Conservation (phyloP, 2,888 invertebrate genomes). For the Sussaba pulchella region DNA sequence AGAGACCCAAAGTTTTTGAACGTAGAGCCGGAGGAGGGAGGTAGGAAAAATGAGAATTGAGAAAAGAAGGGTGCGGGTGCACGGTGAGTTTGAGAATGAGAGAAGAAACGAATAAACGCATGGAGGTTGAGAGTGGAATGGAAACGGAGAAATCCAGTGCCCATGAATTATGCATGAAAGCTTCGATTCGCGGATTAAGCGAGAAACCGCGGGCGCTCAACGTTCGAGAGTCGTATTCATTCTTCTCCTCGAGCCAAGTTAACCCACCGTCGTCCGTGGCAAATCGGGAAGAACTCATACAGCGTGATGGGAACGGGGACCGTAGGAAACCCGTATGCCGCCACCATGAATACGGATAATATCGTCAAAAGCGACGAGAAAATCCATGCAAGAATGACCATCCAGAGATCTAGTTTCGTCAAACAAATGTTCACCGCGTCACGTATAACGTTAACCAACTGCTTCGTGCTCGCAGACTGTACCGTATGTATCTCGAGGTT, state of each 20-base stretch:
- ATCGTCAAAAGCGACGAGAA: conserved; percentile 73
- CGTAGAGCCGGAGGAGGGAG: conserved; percentile 75
- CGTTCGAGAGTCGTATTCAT: conserved; percentile 64
- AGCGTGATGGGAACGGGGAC: conserved; percentile 40
- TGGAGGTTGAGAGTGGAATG: conserved; percentile 37
- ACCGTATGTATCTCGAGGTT: neutral
- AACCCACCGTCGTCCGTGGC: conserved; percentile 71
- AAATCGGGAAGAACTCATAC: conserved; percentile 74
- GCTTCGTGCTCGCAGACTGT: conserved; percentile 17
- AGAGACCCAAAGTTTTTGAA: conserved; percentile 80
- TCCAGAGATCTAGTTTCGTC: conserved; percentile 74
- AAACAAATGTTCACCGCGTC: conserved; percentile 56
- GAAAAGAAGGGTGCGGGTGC: conserved; percentile 60
- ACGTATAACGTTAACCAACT: conserved; percentile 1
- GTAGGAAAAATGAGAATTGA: conserved; percentile 50
- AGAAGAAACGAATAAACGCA: conserved; percentile 58
- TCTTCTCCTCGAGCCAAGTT: conserved; percentile 59
- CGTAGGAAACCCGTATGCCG: conserved; percentile 65
- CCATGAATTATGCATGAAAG: conserved; percentile 83
- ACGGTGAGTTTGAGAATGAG: conserved; percentile 67
- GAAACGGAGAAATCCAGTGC: conserved; percentile 65
- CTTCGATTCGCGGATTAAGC: conserved; percentile 83
- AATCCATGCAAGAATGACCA: conserved; percentile 75
- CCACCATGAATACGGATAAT: conserved; percentile 68
- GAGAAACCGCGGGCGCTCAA: conserved; percentile 66